These are phyloP conservation scores for Rotaria magnacalcarata DNA, from an alignment of 2,888 invertebrate genomes.

Conservation along the genomic window DNA sequence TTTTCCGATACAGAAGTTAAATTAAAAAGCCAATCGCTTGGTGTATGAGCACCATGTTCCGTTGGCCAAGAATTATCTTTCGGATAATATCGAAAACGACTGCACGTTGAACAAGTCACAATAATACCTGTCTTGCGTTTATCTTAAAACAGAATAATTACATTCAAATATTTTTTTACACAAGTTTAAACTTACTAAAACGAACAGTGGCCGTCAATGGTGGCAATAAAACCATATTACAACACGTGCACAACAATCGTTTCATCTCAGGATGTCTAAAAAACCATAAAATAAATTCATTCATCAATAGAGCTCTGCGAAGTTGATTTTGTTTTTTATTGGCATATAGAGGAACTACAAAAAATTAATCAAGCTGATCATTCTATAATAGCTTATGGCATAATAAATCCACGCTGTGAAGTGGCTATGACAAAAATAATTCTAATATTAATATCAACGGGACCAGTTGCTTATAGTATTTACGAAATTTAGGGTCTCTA, in stretches of 20 bases:
- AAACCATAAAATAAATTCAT: no score
- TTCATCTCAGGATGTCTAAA: conserved; percentile 35
- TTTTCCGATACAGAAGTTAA: background rate
- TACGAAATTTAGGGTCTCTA: no score
- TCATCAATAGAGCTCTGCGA: no score
- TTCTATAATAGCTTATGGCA: no score
- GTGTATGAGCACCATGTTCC: background rate
- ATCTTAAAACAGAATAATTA: background rate
- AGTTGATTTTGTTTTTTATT: no score
- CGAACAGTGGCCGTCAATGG: conserved; percentile 20
- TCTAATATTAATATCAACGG: no score
- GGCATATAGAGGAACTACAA: no score
- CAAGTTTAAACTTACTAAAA: background rate
- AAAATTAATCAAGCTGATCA: no score
- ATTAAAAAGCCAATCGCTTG: conserved; percentile 3
- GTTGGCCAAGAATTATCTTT: conserved; percentile 10
- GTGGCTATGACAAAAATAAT: no score
- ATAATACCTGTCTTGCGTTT: background rate
- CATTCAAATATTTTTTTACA: background rate
- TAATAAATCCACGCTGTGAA: no score
- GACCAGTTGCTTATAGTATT: no score
- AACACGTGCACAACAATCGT: background rate
- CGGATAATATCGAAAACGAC: background rate
- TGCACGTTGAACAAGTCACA: background rate
- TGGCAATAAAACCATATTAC: conserved; percentile 21